phyloP scores from a whole-genome alignment of 2,797 vertebrate species.

The Pitangus sulphuratus region DNA sequence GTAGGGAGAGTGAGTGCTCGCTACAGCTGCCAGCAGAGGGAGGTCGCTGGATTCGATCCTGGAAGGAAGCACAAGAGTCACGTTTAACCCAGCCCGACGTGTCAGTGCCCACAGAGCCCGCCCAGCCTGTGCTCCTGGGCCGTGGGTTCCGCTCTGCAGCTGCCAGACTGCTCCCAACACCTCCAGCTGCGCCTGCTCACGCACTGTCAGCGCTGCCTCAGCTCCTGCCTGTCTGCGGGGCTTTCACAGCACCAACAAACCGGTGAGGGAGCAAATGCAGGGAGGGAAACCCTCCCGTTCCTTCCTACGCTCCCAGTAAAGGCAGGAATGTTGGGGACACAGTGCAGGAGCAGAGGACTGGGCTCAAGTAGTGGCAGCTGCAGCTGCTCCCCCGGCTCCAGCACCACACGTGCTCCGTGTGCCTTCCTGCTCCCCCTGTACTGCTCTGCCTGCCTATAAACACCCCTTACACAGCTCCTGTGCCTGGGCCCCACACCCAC shows the following conservation, averaged over 20 bases:
- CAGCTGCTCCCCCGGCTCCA: not conserved
- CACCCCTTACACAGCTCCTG: not conserved
- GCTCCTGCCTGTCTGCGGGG: not conserved
- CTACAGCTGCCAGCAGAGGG: constrained; percentile 93
- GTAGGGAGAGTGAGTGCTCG: constrained; percentile 97
- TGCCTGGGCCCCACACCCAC: not conserved
- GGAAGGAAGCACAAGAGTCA: constrained; percentile 39
- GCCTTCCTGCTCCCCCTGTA: not conserved
- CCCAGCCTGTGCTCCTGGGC: not conserved
- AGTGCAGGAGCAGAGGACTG: not conserved
- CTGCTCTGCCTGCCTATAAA: not conserved
- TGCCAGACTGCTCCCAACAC: not conserved
- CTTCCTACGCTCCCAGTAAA: not conserved
- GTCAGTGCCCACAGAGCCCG: not conserved
- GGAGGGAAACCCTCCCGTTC: not conserved
- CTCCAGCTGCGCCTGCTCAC: not conserved
- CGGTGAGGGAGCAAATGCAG: not conserved
- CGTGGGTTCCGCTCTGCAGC: not conserved
- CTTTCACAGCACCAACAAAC: not conserved
- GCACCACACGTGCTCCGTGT: not conserved
- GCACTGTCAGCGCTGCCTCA: not conserved
- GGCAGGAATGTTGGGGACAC: not conserved
- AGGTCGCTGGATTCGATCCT: constrained; percentile 99
- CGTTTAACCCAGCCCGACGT: not conserved
- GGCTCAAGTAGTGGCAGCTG: not conserved